Evolutionary conservation across 1,140 invertebrate species (phyloP), one percentile per base, ranked within the genome.

Genomic region (Probaryconus sp.): DNA sequence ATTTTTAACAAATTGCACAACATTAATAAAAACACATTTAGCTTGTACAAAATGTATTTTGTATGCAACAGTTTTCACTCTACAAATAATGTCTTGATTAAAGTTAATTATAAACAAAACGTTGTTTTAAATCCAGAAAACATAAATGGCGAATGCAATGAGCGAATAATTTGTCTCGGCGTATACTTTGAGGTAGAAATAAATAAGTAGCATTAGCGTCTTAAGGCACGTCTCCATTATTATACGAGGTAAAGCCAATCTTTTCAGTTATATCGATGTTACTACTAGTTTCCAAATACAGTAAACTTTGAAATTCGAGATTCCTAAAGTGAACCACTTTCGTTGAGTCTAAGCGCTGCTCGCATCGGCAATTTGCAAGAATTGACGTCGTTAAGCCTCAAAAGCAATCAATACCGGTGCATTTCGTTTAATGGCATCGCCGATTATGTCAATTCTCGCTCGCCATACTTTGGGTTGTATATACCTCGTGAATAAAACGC

Each of bases 401-500:
- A 47, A 47, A 47, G 30, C 48, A 53, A 64, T 64, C 60, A 53
- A 31, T 37, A 65, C 40, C 42, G 33, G 24, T 16, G 6, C 18
- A 53, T 47, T 55, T 13, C n/a, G 14, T 38, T 47, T 40, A 45
- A 65, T 37, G 50, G 31, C 14, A 40, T 16, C 17, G 31, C 21
- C 38, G 31, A 55, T 55, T 42, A 53, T 35, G 53, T 68, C 51
- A 42, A 50, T 56, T 47, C 37, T 18, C 64, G 17, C 10, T 30
- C 20, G 13, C 28, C 20, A 58, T 51, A 50, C 58, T 68, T 58
- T 42, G 33, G 13, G 28, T n/a, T n/a, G n/a, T 48, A 28, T 14
- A 21, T 48, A 26, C 47, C 21, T 20, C 16, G 47, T 17, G 53
- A 58, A 68, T 53, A 64, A 65, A 55, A 60, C 21, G 38, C 31